phyloP scores from a whole-genome alignment of 2,797 vertebrate genomes.

The Rhynchotus rufescens region DNA sequence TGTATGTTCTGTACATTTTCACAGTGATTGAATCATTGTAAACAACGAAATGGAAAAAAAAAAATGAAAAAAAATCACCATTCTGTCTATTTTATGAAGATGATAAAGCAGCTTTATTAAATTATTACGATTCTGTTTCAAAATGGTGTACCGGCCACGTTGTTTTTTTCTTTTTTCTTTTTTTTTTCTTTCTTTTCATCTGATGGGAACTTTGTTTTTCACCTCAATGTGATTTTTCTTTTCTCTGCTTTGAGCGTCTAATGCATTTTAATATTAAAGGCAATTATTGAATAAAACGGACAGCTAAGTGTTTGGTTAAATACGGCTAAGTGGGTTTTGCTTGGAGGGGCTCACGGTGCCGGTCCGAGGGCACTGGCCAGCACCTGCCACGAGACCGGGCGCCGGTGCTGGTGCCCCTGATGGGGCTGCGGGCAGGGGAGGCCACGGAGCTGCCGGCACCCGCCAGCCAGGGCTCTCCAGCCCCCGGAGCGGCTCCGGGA shows the following conservation, averaged over 20 bases:
- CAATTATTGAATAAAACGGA: conserved; percentile 82
- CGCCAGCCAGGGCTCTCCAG: background rate
- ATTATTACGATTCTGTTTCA: conserved; percentile 84
- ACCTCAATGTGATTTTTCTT: conserved; percentile 82
- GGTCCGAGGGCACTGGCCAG: background rate
- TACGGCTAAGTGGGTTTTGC: conserved; percentile 56
- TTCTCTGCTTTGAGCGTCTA: conserved; percentile 82
- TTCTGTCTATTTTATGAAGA: conserved; percentile 86
- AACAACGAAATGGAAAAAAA: conserved; percentile 62
- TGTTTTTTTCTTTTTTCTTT: conserved; percentile 46
- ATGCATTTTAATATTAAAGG: conserved; percentile 86
- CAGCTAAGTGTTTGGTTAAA: conserved; percentile 76
- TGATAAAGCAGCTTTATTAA: conserved; percentile 87
- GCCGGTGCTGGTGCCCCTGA: too few species aligned
- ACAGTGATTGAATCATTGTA: conserved; percentile 85
- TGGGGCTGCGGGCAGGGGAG: too few species aligned
- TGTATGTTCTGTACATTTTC: conserved; percentile 86
- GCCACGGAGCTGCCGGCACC: too few species aligned
- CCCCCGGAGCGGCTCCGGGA: fast-evolving
- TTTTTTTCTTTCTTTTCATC: conserved; percentile 54
- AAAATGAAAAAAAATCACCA: conserved; percentile 76
- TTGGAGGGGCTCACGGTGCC: background rate
- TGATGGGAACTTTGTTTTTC: conserved; percentile 81
- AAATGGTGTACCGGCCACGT: conserved; percentile 80
- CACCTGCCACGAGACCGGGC: too few species aligned